A percentile compares a stretch with the other conserved stretches of the same genome.
phyloP scores from a whole-genome alignment of 2,113 vertebrate genomes.

The Paradoxurus hermaphroditus region DNA sequence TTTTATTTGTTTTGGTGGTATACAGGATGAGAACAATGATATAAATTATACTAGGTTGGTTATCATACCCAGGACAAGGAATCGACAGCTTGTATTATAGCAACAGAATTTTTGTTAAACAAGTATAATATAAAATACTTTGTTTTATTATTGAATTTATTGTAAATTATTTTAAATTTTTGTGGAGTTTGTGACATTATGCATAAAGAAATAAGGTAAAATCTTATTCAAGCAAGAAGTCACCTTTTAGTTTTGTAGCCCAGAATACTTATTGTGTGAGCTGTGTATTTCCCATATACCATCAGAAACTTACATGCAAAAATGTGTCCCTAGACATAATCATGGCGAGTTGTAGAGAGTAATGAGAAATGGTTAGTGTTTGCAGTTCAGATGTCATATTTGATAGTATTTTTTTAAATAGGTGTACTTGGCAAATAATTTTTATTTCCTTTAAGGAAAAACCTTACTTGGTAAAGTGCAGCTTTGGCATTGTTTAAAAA shows the following conservation, averaged over 20 bases:
- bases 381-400: not conserved
- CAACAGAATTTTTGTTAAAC: not conserved
- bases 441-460: not conserved
- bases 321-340: not conserved
- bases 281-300: not conserved
- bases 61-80: not conserved
- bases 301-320: not conserved
- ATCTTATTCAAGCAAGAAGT: not conserved
- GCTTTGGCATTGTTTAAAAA: not conserved
- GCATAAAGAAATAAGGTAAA: not conserved
- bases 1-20: not conserved
- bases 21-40: not conserved
- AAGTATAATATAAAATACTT: not conserved
- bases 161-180: not conserved
- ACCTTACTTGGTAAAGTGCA: not conserved
- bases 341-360: not conserved
- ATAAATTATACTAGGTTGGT: not conserved
- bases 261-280: not conserved
- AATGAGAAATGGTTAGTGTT: slow-evolving; percentile 35
- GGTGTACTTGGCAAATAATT: not conserved
- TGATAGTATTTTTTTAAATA: not conserved
- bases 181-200: not conserved
- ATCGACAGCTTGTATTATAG: not conserved
- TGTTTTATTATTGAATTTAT: not conserved
- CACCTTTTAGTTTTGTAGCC: not conserved